Evolutionary conservation across 1,140 invertebrate species (phyloP).

Genomic region (Euura lappo): DNA sequence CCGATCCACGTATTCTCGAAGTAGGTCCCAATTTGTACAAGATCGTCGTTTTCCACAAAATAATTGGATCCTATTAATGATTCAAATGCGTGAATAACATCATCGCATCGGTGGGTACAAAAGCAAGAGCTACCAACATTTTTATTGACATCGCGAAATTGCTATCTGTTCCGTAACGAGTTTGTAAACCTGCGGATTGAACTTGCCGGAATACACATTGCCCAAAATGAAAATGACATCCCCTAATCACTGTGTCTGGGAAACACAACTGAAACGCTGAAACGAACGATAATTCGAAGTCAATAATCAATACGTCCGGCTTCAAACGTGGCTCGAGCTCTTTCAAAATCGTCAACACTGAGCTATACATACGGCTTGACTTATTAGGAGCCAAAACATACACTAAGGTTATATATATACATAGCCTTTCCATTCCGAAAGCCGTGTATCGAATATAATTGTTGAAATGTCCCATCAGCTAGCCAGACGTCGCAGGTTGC

Average conservation of each 20-base stretch:
- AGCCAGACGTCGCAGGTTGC: constrained; percentile 11
- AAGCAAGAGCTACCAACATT: constrained; percentile 15
- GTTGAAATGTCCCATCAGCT: constrained; percentile 13
- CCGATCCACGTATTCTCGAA: constrained; percentile 15
- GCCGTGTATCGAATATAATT: constrained; percentile 17
- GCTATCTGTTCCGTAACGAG: constrained; percentile 14
- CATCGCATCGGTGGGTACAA: constrained; percentile 14
- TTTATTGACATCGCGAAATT: constrained; percentile 12
- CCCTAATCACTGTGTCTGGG: constrained; percentile 9
- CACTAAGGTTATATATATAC: constrained; percentile 11
- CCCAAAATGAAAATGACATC: constrained; percentile 15
- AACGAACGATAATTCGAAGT: constrained; percentile 12
- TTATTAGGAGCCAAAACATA: constrained; percentile 5
- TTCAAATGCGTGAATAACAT: constrained; percentile 14
- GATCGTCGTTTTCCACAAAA: not conserved
- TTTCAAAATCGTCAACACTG: not conserved
- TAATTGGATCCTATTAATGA: constrained; percentile 14
- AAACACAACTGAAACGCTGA: constrained; percentile 14
- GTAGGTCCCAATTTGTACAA: not conserved
- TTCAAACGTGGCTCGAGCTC: constrained; percentile 3
- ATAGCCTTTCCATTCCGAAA: constrained; percentile 11
- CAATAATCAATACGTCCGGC: constrained; percentile 10
- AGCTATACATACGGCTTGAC: constrained; percentile 13
- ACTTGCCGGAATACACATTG: constrained; percentile 17
- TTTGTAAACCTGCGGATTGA: constrained; percentile 14